These are phyloP conservation scores for Aurelia aurita complex sp. Pacific DNA, from an alignment of 30 jellyfish, hydroid and myxozoan species.

Conservation along the genomic window DNA sequence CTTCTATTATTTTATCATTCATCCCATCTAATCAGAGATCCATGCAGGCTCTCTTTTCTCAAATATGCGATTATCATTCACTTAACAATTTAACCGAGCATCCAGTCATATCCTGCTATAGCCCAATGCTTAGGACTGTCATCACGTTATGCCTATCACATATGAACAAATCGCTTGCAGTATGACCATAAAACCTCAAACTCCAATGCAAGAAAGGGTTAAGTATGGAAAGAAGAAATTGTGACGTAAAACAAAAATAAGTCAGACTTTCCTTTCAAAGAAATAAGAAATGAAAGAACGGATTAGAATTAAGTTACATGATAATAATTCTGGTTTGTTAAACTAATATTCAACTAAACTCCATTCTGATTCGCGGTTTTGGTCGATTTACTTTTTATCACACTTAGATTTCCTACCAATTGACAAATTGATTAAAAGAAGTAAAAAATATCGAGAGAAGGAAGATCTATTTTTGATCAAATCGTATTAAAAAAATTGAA, in stretches of 20 bases:
- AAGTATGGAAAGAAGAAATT: not conserved
- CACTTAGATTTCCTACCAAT: too few relatives aligned
- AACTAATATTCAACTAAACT: not conserved
- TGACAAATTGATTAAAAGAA: too few relatives aligned
- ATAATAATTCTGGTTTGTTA: not conserved
- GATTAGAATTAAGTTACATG: not conserved
- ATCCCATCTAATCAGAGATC: not conserved
- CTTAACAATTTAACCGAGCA: constrained; percentile 1
- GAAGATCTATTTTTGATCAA: too few relatives aligned
- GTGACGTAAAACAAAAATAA: not conserved
- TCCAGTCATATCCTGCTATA: not conserved
- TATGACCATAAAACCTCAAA: too few relatives aligned
- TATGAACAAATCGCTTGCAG: too few relatives aligned
- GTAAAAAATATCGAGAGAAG: too few relatives aligned
- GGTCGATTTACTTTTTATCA: not conserved
- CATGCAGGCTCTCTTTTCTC: not conserved
- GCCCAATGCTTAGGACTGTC: not conserved
- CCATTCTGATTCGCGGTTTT: not conserved
- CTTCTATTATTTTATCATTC: not conserved
- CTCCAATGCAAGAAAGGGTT: too few relatives aligned
- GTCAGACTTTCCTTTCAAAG: too few relatives aligned
- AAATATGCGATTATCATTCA: constrained; percentile 6
- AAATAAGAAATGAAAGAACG: too few relatives aligned
- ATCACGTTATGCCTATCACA: too few relatives aligned
- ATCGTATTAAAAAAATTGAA: too few relatives aligned